Evolutionary conservation across 2,113 vertebrate genomes (phyloP).

Genomic region (Regulus satrapa): DNA sequence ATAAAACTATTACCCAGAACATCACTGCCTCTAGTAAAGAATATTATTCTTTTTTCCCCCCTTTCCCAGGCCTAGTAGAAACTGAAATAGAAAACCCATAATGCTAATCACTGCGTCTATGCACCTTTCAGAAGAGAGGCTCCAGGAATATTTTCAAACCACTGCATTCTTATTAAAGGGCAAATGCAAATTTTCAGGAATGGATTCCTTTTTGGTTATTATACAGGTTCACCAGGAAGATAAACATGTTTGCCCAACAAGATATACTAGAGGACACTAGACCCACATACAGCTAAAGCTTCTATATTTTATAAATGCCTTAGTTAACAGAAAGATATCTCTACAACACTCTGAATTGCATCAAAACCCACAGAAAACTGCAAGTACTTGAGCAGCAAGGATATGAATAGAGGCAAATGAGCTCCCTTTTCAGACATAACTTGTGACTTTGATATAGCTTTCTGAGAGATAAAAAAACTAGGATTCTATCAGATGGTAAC

Average conservation of each 20-base stretch:
- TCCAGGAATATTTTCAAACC: neutral
- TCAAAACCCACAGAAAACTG: neutral
- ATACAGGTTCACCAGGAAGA: neutral
- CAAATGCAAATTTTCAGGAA: neutral
- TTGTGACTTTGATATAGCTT: neutral
- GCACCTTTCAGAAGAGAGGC: neutral
- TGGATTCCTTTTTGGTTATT: neutral
- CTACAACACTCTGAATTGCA: neutral
- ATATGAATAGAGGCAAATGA: slow-evolving; percentile 22
- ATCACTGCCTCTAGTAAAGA: neutral
- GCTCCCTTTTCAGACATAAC: neutral
- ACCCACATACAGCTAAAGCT: neutral
- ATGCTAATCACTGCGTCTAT: neutral
- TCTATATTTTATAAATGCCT: neutral
- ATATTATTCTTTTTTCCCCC: neutral
- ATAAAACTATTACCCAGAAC: neutral
- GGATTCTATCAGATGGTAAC: neutral
- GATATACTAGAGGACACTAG: neutral
- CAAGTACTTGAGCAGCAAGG: neutral
- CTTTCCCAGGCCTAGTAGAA: neutral
- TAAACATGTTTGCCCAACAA: neutral
- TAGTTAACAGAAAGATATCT: neutral
- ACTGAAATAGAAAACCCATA: neutral
- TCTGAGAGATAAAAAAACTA: neutral
- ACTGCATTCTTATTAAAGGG: neutral